Base-by-base conservation (phyloP, 1,140 invertebrate genomes). In the Rhyzopertha dominica region DNA sequence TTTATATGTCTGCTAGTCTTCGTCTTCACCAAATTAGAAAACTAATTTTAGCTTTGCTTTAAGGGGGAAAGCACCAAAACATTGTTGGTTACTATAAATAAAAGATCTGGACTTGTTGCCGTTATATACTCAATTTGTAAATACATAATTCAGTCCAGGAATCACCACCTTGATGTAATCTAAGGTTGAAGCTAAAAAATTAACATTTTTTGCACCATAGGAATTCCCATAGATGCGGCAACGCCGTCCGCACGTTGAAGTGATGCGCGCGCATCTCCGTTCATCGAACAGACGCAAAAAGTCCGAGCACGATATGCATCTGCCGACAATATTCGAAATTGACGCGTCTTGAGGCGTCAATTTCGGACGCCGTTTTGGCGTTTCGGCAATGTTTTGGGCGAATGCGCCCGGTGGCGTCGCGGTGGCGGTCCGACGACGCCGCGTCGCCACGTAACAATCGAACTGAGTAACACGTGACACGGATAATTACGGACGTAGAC, bases 241-340 rank as follows among this genome's bases (percentile, higher is more conserved):
- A 29, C 31, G 23, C 16, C 39, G 38, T 32, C 47, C 47, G 43
- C 49, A 41, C 50, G 19, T 45, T 20, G n/a, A 43, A 43, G 30
- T 4, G 10, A 20, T 5, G 19, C 8, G 17, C 25, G 16, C 20
- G 31, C 24, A 10, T 18, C 9, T 23, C 28, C 10, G 20, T 17
- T 3, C 10, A 4, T 19, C 19, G 9, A n/a, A n/a, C 42, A 32
- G 30, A 31, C 30, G 43, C 56, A 61, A 61, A 62, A 62, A 62
- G 56, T 55, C 44, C 49, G 45, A 45, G 38, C 18, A 40, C 38
- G 57, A 59, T 60, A 54, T 56, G 42, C 59, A 62, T 62, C 59
- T 62, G 59, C 55, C 37, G 49, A 52, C 58, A 56, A 62, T 62
- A 56, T 56, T 53, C 41, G 23, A 35, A 54, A 52, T 62, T 58